Evolutionary conservation across 2,888 invertebrate species (phyloP).

Genomic region (Rhogogaster chlorosoma): DNA sequence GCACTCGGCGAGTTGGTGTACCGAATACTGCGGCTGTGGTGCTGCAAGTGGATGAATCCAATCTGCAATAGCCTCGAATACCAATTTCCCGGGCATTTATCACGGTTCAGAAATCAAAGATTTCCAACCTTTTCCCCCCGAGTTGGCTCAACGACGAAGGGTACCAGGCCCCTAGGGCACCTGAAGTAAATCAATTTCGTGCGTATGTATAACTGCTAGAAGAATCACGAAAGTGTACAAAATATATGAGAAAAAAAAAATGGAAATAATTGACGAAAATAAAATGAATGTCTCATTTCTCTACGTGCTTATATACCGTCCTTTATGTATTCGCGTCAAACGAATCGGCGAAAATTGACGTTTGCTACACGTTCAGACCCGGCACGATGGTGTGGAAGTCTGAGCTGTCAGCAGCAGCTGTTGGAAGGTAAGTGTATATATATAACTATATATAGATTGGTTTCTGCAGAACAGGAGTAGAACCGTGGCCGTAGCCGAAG

Average conservation of each 20-base stretch:
- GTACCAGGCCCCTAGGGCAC: not conserved
- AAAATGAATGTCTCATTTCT: not conserved
- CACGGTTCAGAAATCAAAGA: constrained; percentile 64
- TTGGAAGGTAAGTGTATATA: not conserved
- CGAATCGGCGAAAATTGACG: not conserved
- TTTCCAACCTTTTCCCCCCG: constrained; percentile 59
- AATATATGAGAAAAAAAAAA: not conserved
- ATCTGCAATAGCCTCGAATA: constrained; percentile 57
- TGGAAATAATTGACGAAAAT: not conserved
- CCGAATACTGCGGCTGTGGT: not conserved
- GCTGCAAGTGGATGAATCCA: constrained; percentile 56
- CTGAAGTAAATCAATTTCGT: constrained; percentile 36
- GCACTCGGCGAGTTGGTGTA: not conserved
- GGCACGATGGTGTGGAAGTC: no score
- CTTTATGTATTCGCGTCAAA: not conserved
- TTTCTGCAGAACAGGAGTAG: constrained; percentile 23
- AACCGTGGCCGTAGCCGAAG: not conserved
- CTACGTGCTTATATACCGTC: no score
- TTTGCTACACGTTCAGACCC: not conserved
- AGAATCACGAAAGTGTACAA: not conserved
- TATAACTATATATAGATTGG: constrained; percentile 32
- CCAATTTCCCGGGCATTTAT: constrained; percentile 62
- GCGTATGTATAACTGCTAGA: not conserved
- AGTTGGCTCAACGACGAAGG: not conserved
- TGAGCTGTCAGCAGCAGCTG: constrained; percentile 42